phyloP scores from a whole-genome alignment of 2,113 vertebrate genomes.

The Lophochroa leadbeateri region DNA sequence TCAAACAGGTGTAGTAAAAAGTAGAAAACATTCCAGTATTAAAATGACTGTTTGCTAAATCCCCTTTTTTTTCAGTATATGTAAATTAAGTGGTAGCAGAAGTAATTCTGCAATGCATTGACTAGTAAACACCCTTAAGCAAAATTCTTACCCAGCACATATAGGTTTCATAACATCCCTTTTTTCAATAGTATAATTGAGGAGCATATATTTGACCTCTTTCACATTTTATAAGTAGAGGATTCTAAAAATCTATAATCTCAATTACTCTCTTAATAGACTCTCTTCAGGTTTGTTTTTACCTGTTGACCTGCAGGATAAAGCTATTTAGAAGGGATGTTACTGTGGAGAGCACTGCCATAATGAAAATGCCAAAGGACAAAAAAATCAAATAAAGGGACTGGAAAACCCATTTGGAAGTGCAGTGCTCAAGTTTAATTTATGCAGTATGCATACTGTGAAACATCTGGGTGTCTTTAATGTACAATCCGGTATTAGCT shows the following conservation, averaged over 20 bases:
- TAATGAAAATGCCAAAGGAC: conserved; percentile 59
- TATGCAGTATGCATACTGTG: background rate
- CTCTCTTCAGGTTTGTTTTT: background rate
- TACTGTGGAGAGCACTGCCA: background rate
- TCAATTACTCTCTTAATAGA: conserved; percentile 53
- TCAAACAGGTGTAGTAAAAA: background rate
- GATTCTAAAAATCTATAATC: conserved; percentile 53
- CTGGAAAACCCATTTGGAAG: background rate
- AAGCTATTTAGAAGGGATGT: conserved; percentile 45
- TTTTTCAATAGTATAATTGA: background rate
- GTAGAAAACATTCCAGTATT: background rate
- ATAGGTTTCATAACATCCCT: background rate
- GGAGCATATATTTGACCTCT: conserved; percentile 24
- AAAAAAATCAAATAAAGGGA: conserved; percentile 39
- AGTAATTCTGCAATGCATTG: background rate
- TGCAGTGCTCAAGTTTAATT: background rate
- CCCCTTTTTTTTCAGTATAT: background rate
- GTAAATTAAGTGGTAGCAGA: background rate
- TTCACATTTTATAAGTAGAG: background rate
- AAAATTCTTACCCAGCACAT: background rate
- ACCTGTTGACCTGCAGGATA: conserved; percentile 30
- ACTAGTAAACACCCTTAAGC: conserved; percentile 1
- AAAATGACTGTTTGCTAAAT: background rate
- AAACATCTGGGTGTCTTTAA: conserved; percentile 12
- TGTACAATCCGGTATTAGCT: background rate